These are phyloP conservation scores for Delichon dasypus DNA, from an alignment of 2,797 vertebrate species.

Conservation along the genomic window DNA sequence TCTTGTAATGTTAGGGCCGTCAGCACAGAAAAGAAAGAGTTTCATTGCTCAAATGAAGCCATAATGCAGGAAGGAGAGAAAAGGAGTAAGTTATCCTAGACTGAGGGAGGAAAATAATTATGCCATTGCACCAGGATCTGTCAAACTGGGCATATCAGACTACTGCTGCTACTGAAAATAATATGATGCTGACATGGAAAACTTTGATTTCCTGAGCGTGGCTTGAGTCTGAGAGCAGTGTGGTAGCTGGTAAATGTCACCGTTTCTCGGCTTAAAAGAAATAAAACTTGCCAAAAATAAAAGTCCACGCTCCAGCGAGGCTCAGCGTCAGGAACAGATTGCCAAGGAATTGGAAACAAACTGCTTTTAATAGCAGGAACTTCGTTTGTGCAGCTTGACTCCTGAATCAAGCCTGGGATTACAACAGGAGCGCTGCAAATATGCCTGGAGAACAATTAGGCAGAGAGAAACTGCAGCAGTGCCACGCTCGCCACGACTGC, in stretches of 20 bases:
- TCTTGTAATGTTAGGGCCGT: background rate
- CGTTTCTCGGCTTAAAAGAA: background rate
- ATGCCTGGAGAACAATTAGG: conserved; percentile 36
- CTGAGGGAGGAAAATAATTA: background rate
- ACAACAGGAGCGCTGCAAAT: conserved; percentile 5
- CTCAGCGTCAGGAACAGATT: background rate
- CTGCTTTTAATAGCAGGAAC: conserved; percentile 5
- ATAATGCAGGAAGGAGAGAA: background rate
- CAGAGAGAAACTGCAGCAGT: conserved; percentile 19
- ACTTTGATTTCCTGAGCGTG: background rate
- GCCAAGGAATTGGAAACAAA: conserved; percentile 33
- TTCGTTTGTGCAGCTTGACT: conserved; percentile 32
- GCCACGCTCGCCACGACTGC: background rate
- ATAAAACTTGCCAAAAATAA: background rate
- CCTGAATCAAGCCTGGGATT: conserved; percentile 45
- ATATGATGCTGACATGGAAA: background rate
- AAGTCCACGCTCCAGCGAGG: background rate
- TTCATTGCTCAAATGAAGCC: background rate
- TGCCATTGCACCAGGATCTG: background rate
- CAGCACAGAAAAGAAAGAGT: background rate
- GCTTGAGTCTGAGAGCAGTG: background rate
- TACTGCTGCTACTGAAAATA: background rate
- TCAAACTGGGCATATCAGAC: background rate
- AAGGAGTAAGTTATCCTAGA: background rate
- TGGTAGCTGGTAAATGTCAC: background rate